Base-by-base conservation (phyloP, 37 sponge, comb jelly and placozoan genomes). In the Amphimedon queenslandica region DNA sequence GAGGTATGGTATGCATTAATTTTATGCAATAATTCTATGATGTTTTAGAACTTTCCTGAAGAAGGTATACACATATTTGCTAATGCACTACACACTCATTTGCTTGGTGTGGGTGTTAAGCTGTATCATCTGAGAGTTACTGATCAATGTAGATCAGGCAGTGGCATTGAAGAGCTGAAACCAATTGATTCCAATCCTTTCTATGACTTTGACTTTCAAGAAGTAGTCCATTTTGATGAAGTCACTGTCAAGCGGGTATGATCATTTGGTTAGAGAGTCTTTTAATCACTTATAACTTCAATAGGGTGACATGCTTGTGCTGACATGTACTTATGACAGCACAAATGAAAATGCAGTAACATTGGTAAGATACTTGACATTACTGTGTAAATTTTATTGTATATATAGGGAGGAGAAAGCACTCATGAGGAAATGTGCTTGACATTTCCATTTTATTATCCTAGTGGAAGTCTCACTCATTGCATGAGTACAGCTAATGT, bases 131-230 rank as follows among this genome's bases (percentile, higher is more conserved):
- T n/a, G n/a, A n/a, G n/a, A n/a, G n/a, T n/a, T n/a, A n/a, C n/a
- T n/a, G n/a, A n/a, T n/a, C n/a, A n/a, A n/a, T n/a, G n/a, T n/a
- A n/a, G n/a, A n/a, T n/a, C n/a, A n/a, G n/a, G n/a, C n/a, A n/a
- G n/a, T n/a, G n/a, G n/a, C n/a, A n/a, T n/a, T n/a, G n/a, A n/a
- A n/a, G n/a, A n/a, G n/a, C n/a, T n/a, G 2, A 39, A 55, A 18
- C 72, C 71, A 4, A 63, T 87, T 60, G 81, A 87, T 53, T 38
- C 51, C 28, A 81, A 87, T 29, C 61, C 57, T 33, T 71, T 72
- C n/a, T 87, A 87, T 63, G 88, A 87, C 57, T 81, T 81, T 72
- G 67, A 87, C 60, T 87, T 81, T 66, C 88, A 87, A 58, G 71
- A 84, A 6, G 40, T 42, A 35, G 36, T 16, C 4, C 64, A 78